Evolutionary conservation across 2,888 invertebrate genomes (phyloP).

Genomic region (Epirrita christyi): DNA sequence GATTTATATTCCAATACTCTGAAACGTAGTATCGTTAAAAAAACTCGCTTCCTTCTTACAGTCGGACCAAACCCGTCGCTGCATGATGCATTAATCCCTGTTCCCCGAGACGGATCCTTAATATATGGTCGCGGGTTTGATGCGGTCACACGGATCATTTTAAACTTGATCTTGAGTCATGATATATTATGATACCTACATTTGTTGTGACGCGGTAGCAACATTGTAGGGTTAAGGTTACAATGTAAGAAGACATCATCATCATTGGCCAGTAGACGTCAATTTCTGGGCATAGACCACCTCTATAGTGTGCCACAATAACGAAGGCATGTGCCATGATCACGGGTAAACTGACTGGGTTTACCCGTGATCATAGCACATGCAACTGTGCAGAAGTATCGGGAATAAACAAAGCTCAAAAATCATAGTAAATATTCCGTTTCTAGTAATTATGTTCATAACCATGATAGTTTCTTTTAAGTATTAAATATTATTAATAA

Average conservation of each 20-base stretch:
- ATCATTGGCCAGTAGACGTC: not conserved
- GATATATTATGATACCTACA: slow-evolving; percentile 24
- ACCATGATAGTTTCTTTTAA: no score
- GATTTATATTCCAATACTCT: no score
- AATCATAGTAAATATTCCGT: no score
- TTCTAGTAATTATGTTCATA: no score
- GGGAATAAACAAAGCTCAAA: no score
- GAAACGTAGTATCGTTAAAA: no score
- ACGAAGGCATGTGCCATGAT: no score
- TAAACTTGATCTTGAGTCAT: slow-evolving; percentile 47
- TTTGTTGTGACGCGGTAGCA: slow-evolving; percentile 21
- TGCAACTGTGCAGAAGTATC: no score
- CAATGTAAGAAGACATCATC: not conserved
- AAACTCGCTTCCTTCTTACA: slow-evolving; percentile 29
- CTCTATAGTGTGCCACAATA: no score
- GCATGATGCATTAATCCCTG: slow-evolving; percentile 82
- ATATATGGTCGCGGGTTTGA: slow-evolving; percentile 76
- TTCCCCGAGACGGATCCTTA: slow-evolving; percentile 71
- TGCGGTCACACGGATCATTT: slow-evolving; percentile 64
- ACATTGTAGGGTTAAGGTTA: not conserved
- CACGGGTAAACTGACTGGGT: no score
- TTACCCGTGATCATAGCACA: no score
- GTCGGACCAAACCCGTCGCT: slow-evolving; percentile 44
- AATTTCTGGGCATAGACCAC: not conserved
- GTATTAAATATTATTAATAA: no score